Percentiles rank a stretch among this genome's conserved stretches.
These are phyloP conservation scores for Nothoprocta pentlandii DNA, from an alignment of 2,113 vertebrate species.

Conservation along the genomic window DNA sequence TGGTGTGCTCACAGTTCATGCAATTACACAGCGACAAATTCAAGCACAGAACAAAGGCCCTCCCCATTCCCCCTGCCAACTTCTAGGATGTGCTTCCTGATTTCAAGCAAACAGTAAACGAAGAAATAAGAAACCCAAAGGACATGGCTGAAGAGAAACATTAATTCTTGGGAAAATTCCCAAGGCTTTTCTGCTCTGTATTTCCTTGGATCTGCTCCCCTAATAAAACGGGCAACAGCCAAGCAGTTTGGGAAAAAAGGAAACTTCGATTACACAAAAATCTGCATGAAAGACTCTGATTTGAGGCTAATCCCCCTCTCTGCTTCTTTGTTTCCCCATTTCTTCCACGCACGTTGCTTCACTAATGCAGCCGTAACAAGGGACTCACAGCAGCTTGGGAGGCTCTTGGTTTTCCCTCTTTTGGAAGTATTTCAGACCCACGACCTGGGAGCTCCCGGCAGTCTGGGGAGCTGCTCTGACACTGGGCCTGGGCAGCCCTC, in stretches of 20 bases:
- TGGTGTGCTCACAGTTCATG: fast-evolving
- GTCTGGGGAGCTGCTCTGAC: neutral
- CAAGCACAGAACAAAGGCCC: neutral
- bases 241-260: neutral
- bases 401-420: neutral
- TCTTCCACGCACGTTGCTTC: neutral
- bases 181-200: neutral
- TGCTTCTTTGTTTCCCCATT: neutral
- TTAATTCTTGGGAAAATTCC: neutral
- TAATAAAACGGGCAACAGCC: neutral
- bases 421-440: slow-evolving; percentile 33
- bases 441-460: slow-evolving; percentile 19
- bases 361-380: neutral
- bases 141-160: neutral
- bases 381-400: neutral
- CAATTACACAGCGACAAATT: neutral
- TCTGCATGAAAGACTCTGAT: neutral
- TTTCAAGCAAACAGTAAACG: neutral
- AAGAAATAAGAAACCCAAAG: neutral
- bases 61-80: neutral
- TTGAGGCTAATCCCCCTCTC: neutral
- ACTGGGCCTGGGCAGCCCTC: neutral
- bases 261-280: neutral
- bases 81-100: neutral
- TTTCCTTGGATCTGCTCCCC: neutral